These are phyloP conservation scores for Tetragonisca angustula DNA, from an alignment of 2,888 invertebrate genomes.

Conservation along the genomic window DNA sequence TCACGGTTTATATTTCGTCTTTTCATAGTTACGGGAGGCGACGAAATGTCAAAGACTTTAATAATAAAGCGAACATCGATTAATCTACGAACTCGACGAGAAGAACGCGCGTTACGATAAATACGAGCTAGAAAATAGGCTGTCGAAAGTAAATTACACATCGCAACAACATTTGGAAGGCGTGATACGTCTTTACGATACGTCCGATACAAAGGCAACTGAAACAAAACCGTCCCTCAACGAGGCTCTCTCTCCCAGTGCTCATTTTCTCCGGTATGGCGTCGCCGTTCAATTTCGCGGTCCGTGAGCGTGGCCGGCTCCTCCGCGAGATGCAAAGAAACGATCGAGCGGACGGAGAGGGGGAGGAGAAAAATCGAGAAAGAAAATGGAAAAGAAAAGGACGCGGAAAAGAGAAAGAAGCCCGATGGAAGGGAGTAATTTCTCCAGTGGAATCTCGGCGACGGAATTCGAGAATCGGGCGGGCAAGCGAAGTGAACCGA, in stretches of 20 bases:
- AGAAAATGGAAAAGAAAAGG: neutral
- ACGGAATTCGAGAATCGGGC: conserved; percentile 67
- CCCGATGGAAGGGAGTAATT: conserved; percentile 52
- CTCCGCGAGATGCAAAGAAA: neutral
- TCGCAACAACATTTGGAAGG: no score
- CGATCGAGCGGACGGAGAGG: neutral
- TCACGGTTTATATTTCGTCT: no score
- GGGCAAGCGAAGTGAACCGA: conserved; percentile 48
- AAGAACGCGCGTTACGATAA: neutral
- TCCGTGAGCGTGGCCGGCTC: conserved; percentile 18
- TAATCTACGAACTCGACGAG: neutral
- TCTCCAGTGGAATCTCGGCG: conserved; percentile 68
- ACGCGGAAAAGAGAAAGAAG: neutral
- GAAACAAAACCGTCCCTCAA: neutral
- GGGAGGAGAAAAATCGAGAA: neutral
- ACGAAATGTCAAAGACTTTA: no score
- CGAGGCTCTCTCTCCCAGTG: neutral
- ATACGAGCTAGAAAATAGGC: neutral
- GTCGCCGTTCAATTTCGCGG: conserved; percentile 35
- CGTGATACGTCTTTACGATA: no score
- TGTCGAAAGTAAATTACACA: neutral
- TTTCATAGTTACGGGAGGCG: no score
- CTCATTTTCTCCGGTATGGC: neutral
- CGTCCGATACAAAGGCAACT: neutral
- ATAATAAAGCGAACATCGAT: no score